These are phyloP conservation scores for Caenorhabditis briggsae DNA, from an alignment of 1,140 invertebrate genomes.

Conservation along the genomic window DNA sequence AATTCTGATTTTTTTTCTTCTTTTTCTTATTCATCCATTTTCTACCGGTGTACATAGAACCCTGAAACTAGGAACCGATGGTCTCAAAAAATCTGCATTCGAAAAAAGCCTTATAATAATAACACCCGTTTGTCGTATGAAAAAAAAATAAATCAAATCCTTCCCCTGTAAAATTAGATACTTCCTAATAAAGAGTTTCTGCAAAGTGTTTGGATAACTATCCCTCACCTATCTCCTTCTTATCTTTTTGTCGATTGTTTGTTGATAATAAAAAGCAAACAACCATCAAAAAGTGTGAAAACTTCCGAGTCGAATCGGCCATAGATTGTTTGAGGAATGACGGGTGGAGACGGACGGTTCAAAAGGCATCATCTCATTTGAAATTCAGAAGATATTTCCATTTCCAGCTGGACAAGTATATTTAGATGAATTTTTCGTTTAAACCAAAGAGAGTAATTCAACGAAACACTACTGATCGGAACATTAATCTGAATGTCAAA, in stretches of 20 bases:
- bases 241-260: conserved; percentile 28
- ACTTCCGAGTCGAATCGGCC: conserved; percentile 47
- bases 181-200: background rate
- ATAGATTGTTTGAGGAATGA: conserved; percentile 53
- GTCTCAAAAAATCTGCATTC: conserved; percentile 35
- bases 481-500: conserved; percentile 1
- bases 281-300: conserved; percentile 36
- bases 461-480: background rate
- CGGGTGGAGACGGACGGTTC: background rate
- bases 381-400: conserved; percentile 12
- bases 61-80: conserved; percentile 44
- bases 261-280: conserved; percentile 50
- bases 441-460: background rate
- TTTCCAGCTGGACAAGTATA: conserved; percentile 10
- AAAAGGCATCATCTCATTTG: conserved; percentile 13
- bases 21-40: background rate
- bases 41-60: conserved; percentile 52
- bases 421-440: too few relatives aligned
- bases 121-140: background rate
- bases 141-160: background rate
- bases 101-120: conserved; percentile 17
- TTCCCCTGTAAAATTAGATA: background rate
- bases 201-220: conserved; percentile 34
- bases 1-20: background rate
- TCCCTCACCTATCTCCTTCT: background rate